Evolutionary conservation across 2,113 vertebrate species (phyloP), one percentile per base, ranked within the genome.

Genomic region (Nothobranchius furzeri): DNA sequence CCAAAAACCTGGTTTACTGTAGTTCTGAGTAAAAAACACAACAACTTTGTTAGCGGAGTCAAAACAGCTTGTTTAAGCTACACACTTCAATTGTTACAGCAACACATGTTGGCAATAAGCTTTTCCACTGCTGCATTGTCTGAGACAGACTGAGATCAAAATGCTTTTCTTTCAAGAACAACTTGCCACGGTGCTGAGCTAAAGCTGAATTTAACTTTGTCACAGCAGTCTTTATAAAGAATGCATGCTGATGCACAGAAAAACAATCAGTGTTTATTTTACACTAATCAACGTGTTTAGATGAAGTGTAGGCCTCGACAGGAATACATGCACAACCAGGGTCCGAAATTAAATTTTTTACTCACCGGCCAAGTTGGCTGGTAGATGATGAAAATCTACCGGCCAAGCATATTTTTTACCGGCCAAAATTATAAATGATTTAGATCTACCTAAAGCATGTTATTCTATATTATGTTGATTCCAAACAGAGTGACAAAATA

Each of bases 1-100:
- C 74, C 70, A 70, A 84, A 67, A 80, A 4, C 25, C 2, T 50
- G 75, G 85, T 88, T 87, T 87, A 85, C 68, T 76, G 36, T 14
- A 54, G 70, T 68, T 72, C 76, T 60, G 36, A 78, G 69, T 42
- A 76, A 15, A 71, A 65, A n/a, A n/a, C n/a, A 51, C 69, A 6
- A 50, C 60, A 59, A 60, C 57, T 70, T 57, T 74, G 42, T 45
- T n/a, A 14, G 6, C 6, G 24, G 42, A 24, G 37, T 42, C 36
- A 55, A 7, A 30, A 53, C 40, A 42, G 40, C 1, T 42, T 30
- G 51, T 25, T 9, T 10, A 42, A 42, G 37, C 37, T 20, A n/a
- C 4, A 20, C 36, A 43, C 56, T 67, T 61, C 60, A 64, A 51
- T 73, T 79, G 67, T 73, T 84, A 81, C 77, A 72, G 73, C 54